A percentile compares a stretch with the other conserved stretches of the same genome.
These are phyloP conservation scores for Bilobella aurantiaca DNA, from an alignment of 1,140 invertebrate species.

Conservation along the genomic window DNA sequence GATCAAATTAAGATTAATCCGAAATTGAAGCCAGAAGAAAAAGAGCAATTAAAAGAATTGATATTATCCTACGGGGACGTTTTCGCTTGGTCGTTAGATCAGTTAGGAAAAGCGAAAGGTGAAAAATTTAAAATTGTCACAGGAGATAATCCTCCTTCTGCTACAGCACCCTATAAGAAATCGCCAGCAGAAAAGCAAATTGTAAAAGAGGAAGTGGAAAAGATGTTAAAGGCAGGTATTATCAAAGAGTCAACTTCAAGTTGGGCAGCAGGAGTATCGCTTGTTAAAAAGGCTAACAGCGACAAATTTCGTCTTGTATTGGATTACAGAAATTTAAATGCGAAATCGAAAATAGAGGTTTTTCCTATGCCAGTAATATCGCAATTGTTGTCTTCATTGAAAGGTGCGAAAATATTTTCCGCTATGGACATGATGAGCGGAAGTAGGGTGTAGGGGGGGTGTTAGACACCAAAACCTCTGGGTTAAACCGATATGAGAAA, in stretches of 20 bases:
- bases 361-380: conserved; percentile 46
- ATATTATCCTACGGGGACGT: neutral
- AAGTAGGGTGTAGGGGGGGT: too few relatives aligned
- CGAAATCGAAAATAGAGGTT: conserved; percentile 37
- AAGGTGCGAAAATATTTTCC: neutral
- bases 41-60: neutral
- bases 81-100: neutral
- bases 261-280: neutral
- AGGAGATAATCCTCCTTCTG: neutral
- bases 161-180: neutral
- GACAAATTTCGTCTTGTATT: conserved; percentile 38
- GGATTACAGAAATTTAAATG: conserved; percentile 43
- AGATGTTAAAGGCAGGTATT: conserved; percentile 1
- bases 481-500: too few relatives aligned
- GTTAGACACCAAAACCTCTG: too few relatives aligned
- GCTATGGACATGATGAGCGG: neutral
- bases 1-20: neutral
- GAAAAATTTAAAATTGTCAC: neutral
- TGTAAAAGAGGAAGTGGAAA: neutral
- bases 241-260: neutral
- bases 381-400: conserved; percentile 32
- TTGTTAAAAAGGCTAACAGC: neutral
- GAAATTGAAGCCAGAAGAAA: neutral
- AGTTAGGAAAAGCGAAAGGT: neutral
- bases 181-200: neutral